These are phyloP conservation scores for Tichodroma muraria DNA, from an alignment of 2,113 vertebrate genomes.

Conservation along the genomic window DNA sequence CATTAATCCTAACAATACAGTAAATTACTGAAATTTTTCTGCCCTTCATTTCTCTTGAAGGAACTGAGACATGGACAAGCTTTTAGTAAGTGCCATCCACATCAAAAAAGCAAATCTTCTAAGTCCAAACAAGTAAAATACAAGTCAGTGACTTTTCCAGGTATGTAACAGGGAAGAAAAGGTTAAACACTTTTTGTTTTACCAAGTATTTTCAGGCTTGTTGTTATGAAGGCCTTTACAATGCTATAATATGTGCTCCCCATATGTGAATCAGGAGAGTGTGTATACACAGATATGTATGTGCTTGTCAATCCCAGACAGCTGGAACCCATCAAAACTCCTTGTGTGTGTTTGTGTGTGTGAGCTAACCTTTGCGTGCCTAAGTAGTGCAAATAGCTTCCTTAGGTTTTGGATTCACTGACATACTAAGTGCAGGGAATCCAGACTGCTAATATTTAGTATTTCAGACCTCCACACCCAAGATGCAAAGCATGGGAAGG, in stretches of 20 bases:
- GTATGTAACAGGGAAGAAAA: not conserved
- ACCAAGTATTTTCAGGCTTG: not conserved
- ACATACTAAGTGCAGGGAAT: accelerated
- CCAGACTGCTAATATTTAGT: not conserved
- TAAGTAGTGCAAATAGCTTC: not conserved
- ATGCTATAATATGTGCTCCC: not conserved
- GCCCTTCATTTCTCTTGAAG: not conserved
- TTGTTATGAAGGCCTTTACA: not conserved
- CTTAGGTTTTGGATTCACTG: not conserved
- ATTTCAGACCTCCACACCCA: not conserved
- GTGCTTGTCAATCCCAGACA: not conserved
- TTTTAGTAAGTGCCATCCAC: not conserved
- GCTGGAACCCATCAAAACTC: not conserved
- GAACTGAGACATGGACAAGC: not conserved
- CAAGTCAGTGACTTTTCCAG: not conserved
- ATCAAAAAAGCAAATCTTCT: not conserved
- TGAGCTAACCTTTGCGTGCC: not conserved
- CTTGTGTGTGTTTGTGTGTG: not conserved
- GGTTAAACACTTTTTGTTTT: not conserved
- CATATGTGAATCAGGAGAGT: not conserved
- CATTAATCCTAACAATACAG: not conserved
- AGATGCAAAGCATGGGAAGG: not conserved
- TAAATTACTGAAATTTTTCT: not conserved
- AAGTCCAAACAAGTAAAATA: not conserved
- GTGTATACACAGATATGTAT: not conserved